phyloP scores from a whole-genome alignment of 2,888 invertebrate genomes.

The Vandiemenella viatica region DNA sequence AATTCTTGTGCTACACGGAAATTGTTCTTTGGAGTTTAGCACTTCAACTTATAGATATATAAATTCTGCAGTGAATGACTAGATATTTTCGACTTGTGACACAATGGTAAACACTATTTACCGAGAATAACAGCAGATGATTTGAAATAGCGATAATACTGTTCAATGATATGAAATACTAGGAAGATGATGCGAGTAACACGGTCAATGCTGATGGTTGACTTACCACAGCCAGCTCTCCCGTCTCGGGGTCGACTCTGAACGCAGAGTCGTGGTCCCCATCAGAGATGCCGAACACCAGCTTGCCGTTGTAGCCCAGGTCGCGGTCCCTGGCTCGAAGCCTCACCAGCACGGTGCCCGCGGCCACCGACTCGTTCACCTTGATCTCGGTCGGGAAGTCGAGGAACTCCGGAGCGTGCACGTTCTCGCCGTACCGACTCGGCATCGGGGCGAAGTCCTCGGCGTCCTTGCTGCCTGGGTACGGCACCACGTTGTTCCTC shows the following conservation, averaged over 20 bases:
- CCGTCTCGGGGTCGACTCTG: constrained; percentile 70
- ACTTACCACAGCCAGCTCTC: constrained; percentile 71
- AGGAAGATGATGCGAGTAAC: too few species aligned
- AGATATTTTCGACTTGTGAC: too few species aligned
- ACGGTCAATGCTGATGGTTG: too few species aligned
- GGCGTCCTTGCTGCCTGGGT: constrained; percentile 21
- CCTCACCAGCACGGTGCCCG: constrained; percentile 57
- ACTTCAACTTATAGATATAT: too few species aligned
- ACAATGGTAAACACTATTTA: too few species aligned
- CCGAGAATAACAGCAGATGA: too few species aligned
- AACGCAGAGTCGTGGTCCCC: constrained; percentile 77
- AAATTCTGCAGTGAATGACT: too few species aligned
- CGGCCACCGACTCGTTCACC: constrained; percentile 69
- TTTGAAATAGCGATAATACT: too few species aligned
- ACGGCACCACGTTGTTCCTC: constrained; percentile 58
- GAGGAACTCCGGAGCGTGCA: constrained; percentile 73
- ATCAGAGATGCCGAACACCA: constrained; percentile 75
- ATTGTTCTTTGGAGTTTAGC: too few species aligned
- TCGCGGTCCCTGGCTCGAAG: constrained; percentile 71
- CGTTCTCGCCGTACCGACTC: constrained; percentile 70
- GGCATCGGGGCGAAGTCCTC: constrained; percentile 56
- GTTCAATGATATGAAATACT: too few species aligned
- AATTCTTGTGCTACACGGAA: too few species aligned
- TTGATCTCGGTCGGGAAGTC: constrained; percentile 68
- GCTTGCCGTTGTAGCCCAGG: constrained; percentile 78